phyloP scores from a whole-genome alignment of 2,113 vertebrate genomes.

The Erythrocebus patas region DNA sequence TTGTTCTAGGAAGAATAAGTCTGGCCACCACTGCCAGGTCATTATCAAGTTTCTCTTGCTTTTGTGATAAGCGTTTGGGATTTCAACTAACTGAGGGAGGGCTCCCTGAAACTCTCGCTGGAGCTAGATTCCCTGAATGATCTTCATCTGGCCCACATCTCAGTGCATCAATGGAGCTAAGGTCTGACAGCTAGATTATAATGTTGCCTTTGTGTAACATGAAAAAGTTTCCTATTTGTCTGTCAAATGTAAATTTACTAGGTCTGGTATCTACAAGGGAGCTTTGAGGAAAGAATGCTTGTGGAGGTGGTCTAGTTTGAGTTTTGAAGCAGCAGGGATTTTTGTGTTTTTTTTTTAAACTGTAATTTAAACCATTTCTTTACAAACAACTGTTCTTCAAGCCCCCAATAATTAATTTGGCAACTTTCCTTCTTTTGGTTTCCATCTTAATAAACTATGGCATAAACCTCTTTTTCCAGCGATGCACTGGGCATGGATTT shows the following conservation, averaged over 20 bases:
- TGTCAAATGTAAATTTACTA: constrained; percentile 47
- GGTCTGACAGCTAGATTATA: constrained; percentile 54
- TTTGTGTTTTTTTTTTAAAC: background rate
- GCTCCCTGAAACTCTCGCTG: constrained; percentile 39
- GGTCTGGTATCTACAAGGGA: background rate
- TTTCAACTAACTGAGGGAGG: constrained; percentile 49
- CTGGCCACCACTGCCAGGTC: constrained; percentile 30
- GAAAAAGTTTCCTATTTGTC: constrained; percentile 6
- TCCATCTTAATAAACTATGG: background rate
- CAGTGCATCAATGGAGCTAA: background rate
- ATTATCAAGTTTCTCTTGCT: constrained; percentile 65
- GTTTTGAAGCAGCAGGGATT: background rate
- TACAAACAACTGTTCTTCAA: background rate
- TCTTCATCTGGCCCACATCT: constrained; percentile 64
- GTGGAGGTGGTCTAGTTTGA: background rate
- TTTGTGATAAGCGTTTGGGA: constrained; percentile 60
- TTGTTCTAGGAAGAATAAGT: constrained; percentile 60
- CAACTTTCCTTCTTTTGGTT: background rate
- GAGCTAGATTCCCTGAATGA: constrained; percentile 66
- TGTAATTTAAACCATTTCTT: background rate
- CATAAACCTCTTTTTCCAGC: background rate
- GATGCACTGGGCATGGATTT: background rate
- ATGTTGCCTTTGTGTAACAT: constrained; percentile 63
- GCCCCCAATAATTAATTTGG: background rate
- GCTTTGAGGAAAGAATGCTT: constrained; percentile 44